Conservation (phyloP, 2,113 vertebrate genomes). For the Aleadryas rufinucha region DNA sequence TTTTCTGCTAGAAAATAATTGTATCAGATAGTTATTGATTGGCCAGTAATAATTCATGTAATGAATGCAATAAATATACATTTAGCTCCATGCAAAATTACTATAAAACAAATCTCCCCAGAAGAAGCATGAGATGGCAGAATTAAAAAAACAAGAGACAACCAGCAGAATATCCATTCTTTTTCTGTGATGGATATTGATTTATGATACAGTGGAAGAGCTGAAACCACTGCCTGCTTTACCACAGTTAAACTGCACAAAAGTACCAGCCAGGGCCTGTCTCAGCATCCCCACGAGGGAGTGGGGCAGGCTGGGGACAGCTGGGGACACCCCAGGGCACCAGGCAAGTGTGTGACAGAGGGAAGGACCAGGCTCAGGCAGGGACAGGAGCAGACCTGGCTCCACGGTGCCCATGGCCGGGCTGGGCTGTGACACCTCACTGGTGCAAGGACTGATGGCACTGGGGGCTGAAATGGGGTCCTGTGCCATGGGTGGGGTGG, state of each 20-base stretch:
- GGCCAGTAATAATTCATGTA: background rate
- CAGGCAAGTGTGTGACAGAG: background rate
- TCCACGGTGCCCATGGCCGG: rapidly evolving
- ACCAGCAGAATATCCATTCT: background rate
- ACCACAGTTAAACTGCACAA: background rate
- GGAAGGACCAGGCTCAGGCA: background rate
- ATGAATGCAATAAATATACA: conserved; percentile 12
- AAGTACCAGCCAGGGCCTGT: background rate
- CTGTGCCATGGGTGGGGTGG: background rate
- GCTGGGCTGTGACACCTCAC: background rate
- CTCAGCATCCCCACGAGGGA: rapidly evolving
- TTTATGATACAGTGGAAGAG: background rate
- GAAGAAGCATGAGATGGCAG: background rate
- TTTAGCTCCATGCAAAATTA: background rate
- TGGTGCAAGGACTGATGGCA: background rate
- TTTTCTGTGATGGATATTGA: background rate
- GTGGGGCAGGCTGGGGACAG: background rate
- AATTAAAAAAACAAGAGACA: background rate
- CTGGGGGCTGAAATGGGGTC: background rate
- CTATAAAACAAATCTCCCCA: background rate
- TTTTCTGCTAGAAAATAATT: conserved; percentile 2
- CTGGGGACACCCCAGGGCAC: background rate
- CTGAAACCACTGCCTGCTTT: background rate
- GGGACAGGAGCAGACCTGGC: background rate
- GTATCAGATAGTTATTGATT: background rate